phyloP scores from a whole-genome alignment of 2,888 invertebrate species.

The Hydroisotoma schaefferi region DNA sequence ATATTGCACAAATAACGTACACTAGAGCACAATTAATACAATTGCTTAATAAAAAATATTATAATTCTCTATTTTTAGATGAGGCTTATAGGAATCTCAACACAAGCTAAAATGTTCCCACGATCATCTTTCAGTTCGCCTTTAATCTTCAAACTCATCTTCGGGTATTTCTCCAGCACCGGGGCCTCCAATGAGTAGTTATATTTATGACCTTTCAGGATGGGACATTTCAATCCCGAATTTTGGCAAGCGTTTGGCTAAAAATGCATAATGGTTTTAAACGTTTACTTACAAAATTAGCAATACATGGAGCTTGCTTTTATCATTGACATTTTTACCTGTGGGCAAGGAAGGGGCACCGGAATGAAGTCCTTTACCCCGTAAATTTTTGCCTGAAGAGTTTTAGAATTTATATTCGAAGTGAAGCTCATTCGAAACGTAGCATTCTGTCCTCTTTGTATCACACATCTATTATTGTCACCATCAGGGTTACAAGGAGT shows the following conservation, averaged over 20 bases:
- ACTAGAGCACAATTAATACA: too few relatives aligned
- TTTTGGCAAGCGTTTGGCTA: slow-evolving; percentile 42
- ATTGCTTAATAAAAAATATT: too few relatives aligned
- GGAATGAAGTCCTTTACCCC: slow-evolving; percentile 64
- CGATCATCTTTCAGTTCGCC: slow-evolving; percentile 67
- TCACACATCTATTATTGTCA: slow-evolving; percentile 33
- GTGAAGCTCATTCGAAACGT: slow-evolving; percentile 40
- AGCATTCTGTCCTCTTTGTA: slow-evolving; percentile 35
- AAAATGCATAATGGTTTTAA: background rate
- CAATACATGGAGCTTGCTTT: background rate
- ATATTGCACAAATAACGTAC: too few relatives aligned
- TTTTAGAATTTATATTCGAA: slow-evolving; percentile 51
- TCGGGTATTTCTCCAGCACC: slow-evolving; percentile 36
- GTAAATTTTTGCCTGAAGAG: slow-evolving; percentile 67
- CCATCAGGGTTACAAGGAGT: slow-evolving; percentile 32
- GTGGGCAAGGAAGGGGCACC: slow-evolving; percentile 43
- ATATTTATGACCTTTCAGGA: slow-evolving; percentile 26
- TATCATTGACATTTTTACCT: too few relatives aligned
- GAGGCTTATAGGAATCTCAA: slow-evolving; percentile 60
- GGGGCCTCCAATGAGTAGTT: slow-evolving; percentile 35
- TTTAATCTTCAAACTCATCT: slow-evolving; percentile 65
- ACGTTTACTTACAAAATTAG: background rate
- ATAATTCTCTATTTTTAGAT: background rate
- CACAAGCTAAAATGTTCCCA: slow-evolving; percentile 63
- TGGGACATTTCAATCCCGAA: slow-evolving; percentile 43